Conservation (phyloP, 2,113 vertebrate species). For the mouse (Mus musculus) region GRCm39 chr16:75772001-75772500, state of each 20-base stretch:
- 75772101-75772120: constrained; percentile 46
- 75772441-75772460: not conserved
- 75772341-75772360: not conserved
- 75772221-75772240: not conserved
- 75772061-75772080: constrained; percentile 47
- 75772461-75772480: not conserved
- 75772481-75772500: not conserved
- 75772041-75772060: not conserved
- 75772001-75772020: constrained; percentile 19
- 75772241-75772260: not conserved
- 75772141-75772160: constrained; percentile 20
- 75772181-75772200: not conserved
- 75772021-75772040: constrained; percentile 44
- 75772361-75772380: not conserved
- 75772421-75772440: not conserved
- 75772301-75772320: not conserved
- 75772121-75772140: not conserved
- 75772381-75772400: too few relatives aligned
- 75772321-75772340: not conserved
- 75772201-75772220: constrained; percentile 20
- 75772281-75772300: not conserved
- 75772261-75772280: not conserved
- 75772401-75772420: not conserved
- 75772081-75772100: not conserved
- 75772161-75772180: not conserved